Evolutionary conservation across 2,797 vertebrate species (phyloP), one percentile per base, ranked within the genome.

Genomic region (Triplophysa bombifrons): DNA sequence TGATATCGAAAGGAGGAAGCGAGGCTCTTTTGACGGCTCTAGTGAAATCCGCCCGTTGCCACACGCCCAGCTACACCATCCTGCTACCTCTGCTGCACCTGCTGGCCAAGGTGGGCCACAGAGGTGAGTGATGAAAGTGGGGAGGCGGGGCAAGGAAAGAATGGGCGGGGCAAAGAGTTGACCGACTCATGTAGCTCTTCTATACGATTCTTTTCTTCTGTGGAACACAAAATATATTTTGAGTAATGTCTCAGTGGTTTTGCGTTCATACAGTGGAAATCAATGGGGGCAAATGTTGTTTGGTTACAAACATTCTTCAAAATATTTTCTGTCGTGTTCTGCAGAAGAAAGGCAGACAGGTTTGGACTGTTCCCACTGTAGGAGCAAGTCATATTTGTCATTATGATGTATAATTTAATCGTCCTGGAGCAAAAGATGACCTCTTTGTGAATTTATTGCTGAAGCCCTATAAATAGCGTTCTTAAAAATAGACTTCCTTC

Each of bases 1-100:
- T 97, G 91, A 95, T 98, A 86, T 94, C 91, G 76, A 97, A 97
- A 87, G 96, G 96, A 0, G 96, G 95, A 13, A 98, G 94, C 0
- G 96, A 98, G 84, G 94, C 95, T 0, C 82, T 98, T 60, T 92
- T 98, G 38, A 91, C 87, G 70, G 94, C 93, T 0, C 87, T 98
- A 73, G 84, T 93, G 67, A 83, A 92, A 0, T 80, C 88, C 0
- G 90, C 91, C 4, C 83, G 11, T 41, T 82, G 82, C 0, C 80
- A 88, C 4, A 86, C 82, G 0, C 93, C 91, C 0, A 93, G 95
- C 85, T 93, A 92, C 56, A 87, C 84, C 7, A 4, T 93, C 69
- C 91, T 98, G 17, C 85, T 96, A 81, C 95, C 94, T 0, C 88
- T 96, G 66, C 87, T 97, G 72, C 90, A 94, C 17, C 90, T 98